A percentile compares a stretch with the other conserved stretches of the same genome.
Conservation (phyloP, 2,888 invertebrate genomes). For the Geotrupes spiniger region DNA sequence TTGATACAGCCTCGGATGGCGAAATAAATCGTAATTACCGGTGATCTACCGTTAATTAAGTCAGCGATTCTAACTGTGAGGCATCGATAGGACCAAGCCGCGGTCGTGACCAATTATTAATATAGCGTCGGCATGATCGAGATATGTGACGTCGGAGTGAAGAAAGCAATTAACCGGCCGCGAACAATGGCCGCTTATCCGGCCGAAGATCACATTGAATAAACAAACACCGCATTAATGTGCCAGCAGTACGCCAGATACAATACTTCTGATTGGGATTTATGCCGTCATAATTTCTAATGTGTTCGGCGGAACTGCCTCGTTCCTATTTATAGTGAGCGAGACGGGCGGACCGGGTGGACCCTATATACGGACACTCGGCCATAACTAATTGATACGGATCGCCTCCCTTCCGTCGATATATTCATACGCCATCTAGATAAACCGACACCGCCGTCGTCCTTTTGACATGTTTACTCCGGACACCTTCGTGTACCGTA, state of each 20-base stretch:
- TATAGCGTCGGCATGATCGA: conserved; percentile 15
- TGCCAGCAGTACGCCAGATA: conserved; percentile 32
- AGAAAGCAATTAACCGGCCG: conserved; percentile 38
- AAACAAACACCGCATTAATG: conserved; percentile 41
- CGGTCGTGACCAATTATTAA: conserved; percentile 25
- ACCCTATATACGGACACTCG: conserved; percentile 12
- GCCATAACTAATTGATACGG: conserved; percentile 24
- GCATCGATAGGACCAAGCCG: background rate
- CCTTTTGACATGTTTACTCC: conserved; percentile 13
- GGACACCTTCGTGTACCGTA: conserved; percentile 5
- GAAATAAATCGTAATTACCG: no score
- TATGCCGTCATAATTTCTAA: conserved; percentile 45
- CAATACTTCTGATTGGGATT: conserved; percentile 44
- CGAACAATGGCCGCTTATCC: conserved; percentile 41
- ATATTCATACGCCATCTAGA: conserved; percentile 18
- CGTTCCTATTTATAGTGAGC: conserved; percentile 40
- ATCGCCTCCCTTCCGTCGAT: conserved; percentile 19
- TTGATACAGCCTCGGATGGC: no score
- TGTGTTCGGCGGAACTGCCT: conserved; percentile 39
- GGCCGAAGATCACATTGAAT: conserved; percentile 37
- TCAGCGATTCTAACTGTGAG: conserved; percentile 5
- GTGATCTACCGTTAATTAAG: conserved; percentile 1
- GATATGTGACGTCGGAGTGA: conserved; percentile 7
- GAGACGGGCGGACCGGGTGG: conserved; percentile 15
- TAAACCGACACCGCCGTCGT: conserved; percentile 13